Evolutionary conservation across 2,888 invertebrate genomes (phyloP), one percentile per base, ranked within the genome.

Genomic region (Apotomis capreana): DNA sequence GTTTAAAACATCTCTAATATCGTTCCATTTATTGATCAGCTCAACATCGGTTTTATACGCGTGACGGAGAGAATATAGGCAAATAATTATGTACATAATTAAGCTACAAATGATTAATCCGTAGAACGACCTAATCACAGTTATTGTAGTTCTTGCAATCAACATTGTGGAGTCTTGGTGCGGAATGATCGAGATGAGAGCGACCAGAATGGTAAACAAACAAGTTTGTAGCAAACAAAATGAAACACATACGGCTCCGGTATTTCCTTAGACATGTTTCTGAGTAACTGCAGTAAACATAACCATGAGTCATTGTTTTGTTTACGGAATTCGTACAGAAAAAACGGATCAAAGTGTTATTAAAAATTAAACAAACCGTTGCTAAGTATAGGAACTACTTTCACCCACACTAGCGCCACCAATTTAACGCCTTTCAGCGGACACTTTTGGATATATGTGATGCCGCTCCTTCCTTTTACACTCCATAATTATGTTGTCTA

Each of bases 121-220:
- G 74, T 91, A 90, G 77, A 92, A 92, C 77, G 90, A 77, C 81
- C 88, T 90, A 3, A 85, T 86, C 63, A 87, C 86, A 40, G 40
- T 40, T 9, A 82, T 84, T 63, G 84, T 84, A 0, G 84, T 87
- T 78, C 82, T 85, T 15, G 86, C 80, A 62, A 83, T 76, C 36
- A 85, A 71, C 79, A 82, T 83, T 87, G 89, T 88, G 55, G 4
- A 26, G 10, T n/a, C 26, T 46, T 12, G 4, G 13, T 5, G 15
- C 15, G 5, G 54, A 64, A 12, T 40, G 40, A 5, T 40, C 40
- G 40, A 6, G 5, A 40, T 4, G 12, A 40, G 64, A 44, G 5
- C 13, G 54, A 6, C 15, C 12, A 52, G 8, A 12, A 8, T 64
- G 40, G 55, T 55, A 64, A 64, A 64, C 64, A 64, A 44, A 10